These are phyloP conservation scores for Dendroctonus valens DNA, from an alignment of 1,140 invertebrate genomes.

Conservation along the genomic window DNA sequence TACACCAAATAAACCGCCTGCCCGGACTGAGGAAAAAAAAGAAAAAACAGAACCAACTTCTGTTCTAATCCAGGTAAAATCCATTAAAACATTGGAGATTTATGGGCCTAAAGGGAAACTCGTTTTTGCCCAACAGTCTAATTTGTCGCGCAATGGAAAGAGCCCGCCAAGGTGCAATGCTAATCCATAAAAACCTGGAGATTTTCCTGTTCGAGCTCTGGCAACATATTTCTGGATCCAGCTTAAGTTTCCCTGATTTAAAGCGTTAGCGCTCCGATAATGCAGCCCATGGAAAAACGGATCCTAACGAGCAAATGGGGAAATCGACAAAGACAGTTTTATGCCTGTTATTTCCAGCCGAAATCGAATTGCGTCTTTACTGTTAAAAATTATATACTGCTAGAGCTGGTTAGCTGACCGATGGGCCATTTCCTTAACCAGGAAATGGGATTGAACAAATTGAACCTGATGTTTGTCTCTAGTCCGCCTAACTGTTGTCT, in stretches of 20 bases:
- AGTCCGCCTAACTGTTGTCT: conserved; percentile 8
- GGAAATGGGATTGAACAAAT: background rate
- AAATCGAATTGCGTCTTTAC: conserved; percentile 22
- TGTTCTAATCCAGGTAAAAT: too few species aligned
- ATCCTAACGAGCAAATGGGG: conserved; percentile 19
- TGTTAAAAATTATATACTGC: conserved; percentile 7
- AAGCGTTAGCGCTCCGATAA: conserved; percentile 12
- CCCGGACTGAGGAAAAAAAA: too few species aligned
- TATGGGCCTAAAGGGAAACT: too few species aligned
- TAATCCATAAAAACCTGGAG: background rate
- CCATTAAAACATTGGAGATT: too few species aligned
- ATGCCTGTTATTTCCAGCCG: background rate
- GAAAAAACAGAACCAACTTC: too few species aligned
- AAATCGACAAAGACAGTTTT: conserved; percentile 23
- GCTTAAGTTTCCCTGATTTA: conserved; percentile 24
- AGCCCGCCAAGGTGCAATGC: too few species aligned
- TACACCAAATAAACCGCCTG: too few species aligned
- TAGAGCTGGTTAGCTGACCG: conserved; percentile 1
- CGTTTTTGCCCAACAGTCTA: too few species aligned
- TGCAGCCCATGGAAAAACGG: conserved; percentile 9
- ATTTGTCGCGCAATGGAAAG: too few species aligned
- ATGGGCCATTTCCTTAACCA: background rate
- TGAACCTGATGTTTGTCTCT: background rate
- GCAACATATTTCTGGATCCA: conserved; percentile 5
- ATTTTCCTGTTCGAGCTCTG: conserved; percentile 1